Percentiles rank a stretch among this genome's conserved stretches.
Conservation (phyloP, 2,888 invertebrate genomes). For the Glyphotaelius pellucidus region DNA sequence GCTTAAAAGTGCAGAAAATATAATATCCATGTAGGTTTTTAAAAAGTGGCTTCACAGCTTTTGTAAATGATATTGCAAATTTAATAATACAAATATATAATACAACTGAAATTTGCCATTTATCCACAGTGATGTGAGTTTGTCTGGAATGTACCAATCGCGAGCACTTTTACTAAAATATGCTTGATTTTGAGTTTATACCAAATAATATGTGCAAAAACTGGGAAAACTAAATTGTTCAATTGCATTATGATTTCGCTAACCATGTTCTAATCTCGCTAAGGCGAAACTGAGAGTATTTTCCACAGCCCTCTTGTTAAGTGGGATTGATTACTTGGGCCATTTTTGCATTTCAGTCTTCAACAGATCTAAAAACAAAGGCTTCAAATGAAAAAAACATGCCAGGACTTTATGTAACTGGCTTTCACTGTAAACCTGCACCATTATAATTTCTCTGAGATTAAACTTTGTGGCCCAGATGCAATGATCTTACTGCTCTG, state of each 20-base stretch:
- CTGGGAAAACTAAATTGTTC: not conserved
- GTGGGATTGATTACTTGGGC: too few relatives aligned
- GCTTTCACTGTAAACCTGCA: too few relatives aligned
- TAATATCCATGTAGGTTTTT: not conserved
- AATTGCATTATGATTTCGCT: not conserved
- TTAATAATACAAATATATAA: not conserved
- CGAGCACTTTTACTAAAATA: not conserved
- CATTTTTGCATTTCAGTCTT: too few relatives aligned
- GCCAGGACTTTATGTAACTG: too few relatives aligned
- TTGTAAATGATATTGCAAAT: not conserved
- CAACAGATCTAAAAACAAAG: too few relatives aligned
- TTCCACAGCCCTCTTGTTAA: too few relatives aligned
- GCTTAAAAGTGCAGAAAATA: constrained; percentile 2
- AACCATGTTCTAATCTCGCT: too few relatives aligned
- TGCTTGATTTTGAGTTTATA: not conserved
- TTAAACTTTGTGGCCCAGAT: not conserved
- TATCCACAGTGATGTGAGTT: not conserved
- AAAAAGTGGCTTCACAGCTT: not conserved
- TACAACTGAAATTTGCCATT: not conserved
- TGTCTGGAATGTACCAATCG: not conserved
- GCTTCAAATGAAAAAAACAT: too few relatives aligned
- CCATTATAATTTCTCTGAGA: not conserved
- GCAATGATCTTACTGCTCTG: not conserved
- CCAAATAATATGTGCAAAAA: not conserved
- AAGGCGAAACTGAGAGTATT: too few relatives aligned